Percentiles rank a stretch among this genome's conserved stretches.
These are phyloP conservation scores for Calyptommatus sinebrachiatus DNA, from an alignment of 2,113 vertebrate species.

Conservation along the genomic window DNA sequence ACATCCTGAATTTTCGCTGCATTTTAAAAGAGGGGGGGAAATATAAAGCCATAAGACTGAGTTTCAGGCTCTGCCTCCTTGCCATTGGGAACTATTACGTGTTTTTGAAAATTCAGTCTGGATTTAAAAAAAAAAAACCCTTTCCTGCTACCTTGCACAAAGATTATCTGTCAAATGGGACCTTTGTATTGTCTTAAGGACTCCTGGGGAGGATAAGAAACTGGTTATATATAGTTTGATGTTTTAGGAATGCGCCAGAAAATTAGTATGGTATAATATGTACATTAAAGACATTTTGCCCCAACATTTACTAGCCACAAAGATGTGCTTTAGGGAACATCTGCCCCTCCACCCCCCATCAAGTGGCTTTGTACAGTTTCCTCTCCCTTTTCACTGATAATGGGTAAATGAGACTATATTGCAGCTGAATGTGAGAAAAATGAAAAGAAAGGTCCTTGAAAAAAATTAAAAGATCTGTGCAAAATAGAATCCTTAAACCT, in stretches of 20 bases:
- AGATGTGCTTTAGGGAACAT: constrained; percentile 26
- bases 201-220: constrained; percentile 64
- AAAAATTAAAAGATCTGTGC: neutral
- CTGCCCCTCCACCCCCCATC: neutral
- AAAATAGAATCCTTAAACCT: neutral
- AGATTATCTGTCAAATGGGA: constrained; percentile 5
- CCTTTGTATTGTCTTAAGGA: constrained; percentile 64
- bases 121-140: constrained; percentile 54
- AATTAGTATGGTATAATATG: constrained; percentile 36
- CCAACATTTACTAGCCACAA: constrained; percentile 28
- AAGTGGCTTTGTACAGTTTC: neutral
- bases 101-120: constrained; percentile 50
- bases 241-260: constrained; percentile 49
- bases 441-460: neutral
- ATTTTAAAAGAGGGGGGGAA: constrained; percentile 62
- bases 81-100: constrained; percentile 53
- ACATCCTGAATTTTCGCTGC: constrained; percentile 61
- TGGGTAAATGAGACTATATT: neutral
- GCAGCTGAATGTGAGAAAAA: neutral
- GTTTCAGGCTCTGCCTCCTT: constrained; percentile 49
- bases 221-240: constrained; percentile 56
- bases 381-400: constrained; percentile 3
- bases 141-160: constrained; percentile 55
- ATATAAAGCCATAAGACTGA: constrained; percentile 65
- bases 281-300: constrained; percentile 44